Percentiles rank a stretch among this genome's conserved stretches.
Evolutionary conservation across 2,888 invertebrate genomes (phyloP).

Genomic region (Platynereis dumerilii): DNA sequence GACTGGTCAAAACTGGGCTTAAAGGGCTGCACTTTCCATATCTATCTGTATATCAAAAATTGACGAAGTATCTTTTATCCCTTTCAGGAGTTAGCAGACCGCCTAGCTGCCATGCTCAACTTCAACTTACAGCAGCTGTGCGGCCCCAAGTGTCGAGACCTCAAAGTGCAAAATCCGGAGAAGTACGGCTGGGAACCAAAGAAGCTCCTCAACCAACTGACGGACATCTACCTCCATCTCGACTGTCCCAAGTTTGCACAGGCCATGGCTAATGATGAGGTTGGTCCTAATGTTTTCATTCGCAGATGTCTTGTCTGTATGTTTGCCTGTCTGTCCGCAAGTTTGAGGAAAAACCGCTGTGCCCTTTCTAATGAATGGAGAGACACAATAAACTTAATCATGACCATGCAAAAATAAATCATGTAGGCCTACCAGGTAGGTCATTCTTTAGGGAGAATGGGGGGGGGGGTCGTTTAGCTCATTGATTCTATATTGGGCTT

Average conservation of each 20-base stretch:
- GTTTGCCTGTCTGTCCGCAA: background rate
- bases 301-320: background rate
- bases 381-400: too few relatives aligned
- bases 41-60: too few relatives aligned
- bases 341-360: too few relatives aligned
- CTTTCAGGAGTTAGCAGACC: slow-evolving; percentile 80
- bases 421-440: too few relatives aligned
- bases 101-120: slow-evolving; percentile 97
- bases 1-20: too few relatives aligned
- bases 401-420: too few relatives aligned
- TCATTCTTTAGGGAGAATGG: too few relatives aligned
- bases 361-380: too few relatives aligned
- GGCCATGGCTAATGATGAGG: slow-evolving; percentile 95
- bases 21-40: too few relatives aligned
- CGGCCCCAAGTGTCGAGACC: slow-evolving; percentile 89
- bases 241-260: slow-evolving; percentile 79
- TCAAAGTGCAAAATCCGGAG: slow-evolving; percentile 90
- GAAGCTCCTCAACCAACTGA: slow-evolving; percentile 86
- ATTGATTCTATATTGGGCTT: too few relatives aligned
- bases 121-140: slow-evolving; percentile 96
- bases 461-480: too few relatives aligned
- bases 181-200: slow-evolving; percentile 98
- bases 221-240: slow-evolving; percentile 95
- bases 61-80: background rate
- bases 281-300: too few relatives aligned